A percentile compares a stretch with the other conserved stretches of the same genome.
phyloP scores from a whole-genome alignment of 2,888 invertebrate genomes.

The Gnatocerus cornutus region DNA sequence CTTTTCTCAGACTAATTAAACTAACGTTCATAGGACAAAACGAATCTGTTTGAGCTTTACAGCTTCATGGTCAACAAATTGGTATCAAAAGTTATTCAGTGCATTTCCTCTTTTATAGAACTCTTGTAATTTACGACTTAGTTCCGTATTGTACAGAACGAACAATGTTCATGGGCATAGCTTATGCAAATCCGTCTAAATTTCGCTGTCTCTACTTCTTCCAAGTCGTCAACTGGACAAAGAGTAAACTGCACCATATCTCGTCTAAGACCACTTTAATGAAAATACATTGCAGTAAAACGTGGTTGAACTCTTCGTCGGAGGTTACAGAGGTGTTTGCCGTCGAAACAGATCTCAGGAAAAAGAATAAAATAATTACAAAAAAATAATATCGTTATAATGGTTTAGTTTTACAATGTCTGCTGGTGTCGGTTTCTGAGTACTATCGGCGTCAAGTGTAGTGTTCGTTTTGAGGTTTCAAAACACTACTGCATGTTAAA shows the following conservation, averaged over 20 bases:
- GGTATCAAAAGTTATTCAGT: too few relatives aligned
- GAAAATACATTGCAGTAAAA: conserved; percentile 23
- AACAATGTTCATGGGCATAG: neutral
- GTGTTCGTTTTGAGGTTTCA: neutral
- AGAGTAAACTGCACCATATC: neutral
- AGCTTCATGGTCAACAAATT: too few relatives aligned
- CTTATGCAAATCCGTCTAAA: neutral
- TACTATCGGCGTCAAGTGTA: neutral
- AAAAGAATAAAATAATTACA: neutral
- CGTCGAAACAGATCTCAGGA: conserved; percentile 3
- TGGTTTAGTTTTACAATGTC: neutral
- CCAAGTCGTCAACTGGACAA: neutral
- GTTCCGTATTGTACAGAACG: neutral
- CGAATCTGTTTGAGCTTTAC: too few relatives aligned
- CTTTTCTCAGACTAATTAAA: too few relatives aligned
- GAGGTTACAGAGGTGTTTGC: conserved; percentile 23
- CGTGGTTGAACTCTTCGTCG: conserved; percentile 22
- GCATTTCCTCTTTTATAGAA: too few relatives aligned
- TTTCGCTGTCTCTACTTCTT: neutral
- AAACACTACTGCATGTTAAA: neutral
- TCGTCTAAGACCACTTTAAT: conserved; percentile 17
- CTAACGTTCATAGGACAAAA: too few relatives aligned
- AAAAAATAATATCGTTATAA: conserved; percentile 13
- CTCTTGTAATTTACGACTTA: too few relatives aligned
- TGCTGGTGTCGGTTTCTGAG: neutral